These are phyloP conservation scores for Colletes collaris DNA, from an alignment of 2,888 invertebrate genomes.

Conservation along the genomic window DNA sequence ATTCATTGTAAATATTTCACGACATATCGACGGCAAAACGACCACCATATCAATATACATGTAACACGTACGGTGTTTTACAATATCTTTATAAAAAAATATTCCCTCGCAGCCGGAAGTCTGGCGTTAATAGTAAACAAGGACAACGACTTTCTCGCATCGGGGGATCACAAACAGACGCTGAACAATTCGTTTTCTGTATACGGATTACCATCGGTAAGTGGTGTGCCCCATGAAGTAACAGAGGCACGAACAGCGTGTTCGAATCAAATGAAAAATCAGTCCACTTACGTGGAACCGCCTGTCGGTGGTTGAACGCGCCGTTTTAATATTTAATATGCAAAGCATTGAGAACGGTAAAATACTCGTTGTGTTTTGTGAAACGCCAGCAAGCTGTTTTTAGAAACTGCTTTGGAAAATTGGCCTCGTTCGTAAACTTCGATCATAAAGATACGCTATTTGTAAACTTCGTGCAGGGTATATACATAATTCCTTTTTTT, in stretches of 20 bases:
- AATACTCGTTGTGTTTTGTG: neutral
- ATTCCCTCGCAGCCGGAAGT: slow-evolving; percentile 73
- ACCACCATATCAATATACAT: slow-evolving; percentile 12
- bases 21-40: slow-evolving; percentile 15
- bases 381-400: neutral
- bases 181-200: slow-evolving; percentile 70
- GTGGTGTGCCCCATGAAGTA: slow-evolving; percentile 70
- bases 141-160: slow-evolving; percentile 52
- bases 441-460: slow-evolving; percentile 20
- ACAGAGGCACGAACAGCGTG: slow-evolving; percentile 68
- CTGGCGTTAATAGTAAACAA: slow-evolving; percentile 73
- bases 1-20: slow-evolving; percentile 1
- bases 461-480: slow-evolving; percentile 43
- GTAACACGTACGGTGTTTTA: slow-evolving; percentile 26
- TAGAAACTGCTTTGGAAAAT: neutral
- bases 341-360: slow-evolving; percentile 7
- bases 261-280: slow-evolving; percentile 44
- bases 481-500: slow-evolving; percentile 29
- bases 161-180: slow-evolving; percentile 56
- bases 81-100: slow-evolving; percentile 40
- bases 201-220: slow-evolving; percentile 65
- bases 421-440: slow-evolving; percentile 22
- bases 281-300: slow-evolving; percentile 26
- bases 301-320: slow-evolving; percentile 30
- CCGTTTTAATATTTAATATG: slow-evolving; percentile 8